phyloP scores from a whole-genome alignment of 1,140 invertebrate genomes.

The Aphidius gifuensis region DNA sequence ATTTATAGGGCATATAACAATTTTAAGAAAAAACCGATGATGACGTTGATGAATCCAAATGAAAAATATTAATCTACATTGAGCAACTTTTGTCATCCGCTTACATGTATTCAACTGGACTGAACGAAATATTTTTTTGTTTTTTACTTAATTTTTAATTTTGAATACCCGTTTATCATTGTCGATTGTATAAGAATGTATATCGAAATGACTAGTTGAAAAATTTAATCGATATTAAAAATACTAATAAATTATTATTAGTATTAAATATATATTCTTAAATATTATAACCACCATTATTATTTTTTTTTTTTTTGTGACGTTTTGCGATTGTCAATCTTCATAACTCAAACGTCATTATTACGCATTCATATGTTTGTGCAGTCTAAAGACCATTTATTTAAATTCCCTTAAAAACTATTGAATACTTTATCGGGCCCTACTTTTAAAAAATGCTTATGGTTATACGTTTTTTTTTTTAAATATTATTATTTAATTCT shows the following conservation, averaged over 20 bases:
- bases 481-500: not conserved
- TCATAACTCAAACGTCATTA: not conserved
- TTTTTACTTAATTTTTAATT: slow-evolving; percentile 2
- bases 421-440: slow-evolving; percentile 13
- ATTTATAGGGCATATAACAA: too few relatives aligned
- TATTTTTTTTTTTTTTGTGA: not conserved
- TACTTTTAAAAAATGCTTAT: slow-evolving; percentile 22
- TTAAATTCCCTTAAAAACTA: slow-evolving; percentile 14
- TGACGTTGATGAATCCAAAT: slow-evolving; percentile 5
- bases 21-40: not conserved
- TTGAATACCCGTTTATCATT: slow-evolving; percentile 18
- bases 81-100: slow-evolving; percentile 37
- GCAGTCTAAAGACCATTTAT: slow-evolving; percentile 11
- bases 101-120: too few relatives aligned
- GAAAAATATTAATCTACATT: slow-evolving; percentile 43
- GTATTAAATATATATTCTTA: slow-evolving; percentile 15
- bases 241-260: slow-evolving; percentile 7
- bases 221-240: slow-evolving; percentile 30
- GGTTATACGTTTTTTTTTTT: not conserved
- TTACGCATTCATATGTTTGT: slow-evolving; percentile 8
- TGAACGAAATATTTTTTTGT: not conserved
- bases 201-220: slow-evolving; percentile 26
- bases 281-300: slow-evolving; percentile 3
- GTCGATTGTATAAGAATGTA: slow-evolving; percentile 15
- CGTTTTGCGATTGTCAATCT: not conserved